phyloP scores from a whole-genome alignment of 2,888 invertebrate species.

The Leptarthrus brevirostris region DNA sequence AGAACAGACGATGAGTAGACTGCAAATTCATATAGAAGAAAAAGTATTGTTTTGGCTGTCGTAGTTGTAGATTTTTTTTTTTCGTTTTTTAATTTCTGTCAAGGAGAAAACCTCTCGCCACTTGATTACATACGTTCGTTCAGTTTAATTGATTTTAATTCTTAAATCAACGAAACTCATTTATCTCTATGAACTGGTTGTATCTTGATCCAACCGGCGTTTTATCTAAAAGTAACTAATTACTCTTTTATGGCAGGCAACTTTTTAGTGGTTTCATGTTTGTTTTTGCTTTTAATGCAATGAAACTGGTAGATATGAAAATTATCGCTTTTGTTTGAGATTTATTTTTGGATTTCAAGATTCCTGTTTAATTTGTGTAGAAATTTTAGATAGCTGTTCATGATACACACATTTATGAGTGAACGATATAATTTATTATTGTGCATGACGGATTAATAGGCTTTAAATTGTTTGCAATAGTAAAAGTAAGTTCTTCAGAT shows the following conservation, averaged over 20 bases:
- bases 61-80: background rate
- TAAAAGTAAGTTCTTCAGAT: no score
- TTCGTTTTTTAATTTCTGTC: background rate
- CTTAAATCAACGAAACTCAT: slow-evolving; percentile 1
- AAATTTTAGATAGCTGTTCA: no score
- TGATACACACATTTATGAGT: no score
- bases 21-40: background rate
- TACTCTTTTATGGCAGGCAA: background rate
- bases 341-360: background rate
- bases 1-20: background rate
- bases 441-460: no score
- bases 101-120: background rate
- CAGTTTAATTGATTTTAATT: background rate
- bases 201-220: background rate
- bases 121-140: background rate
- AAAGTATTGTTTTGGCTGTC: background rate
- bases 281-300: background rate
- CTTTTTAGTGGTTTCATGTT: background rate
- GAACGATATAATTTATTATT: no score
- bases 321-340: slow-evolving; percentile 22
- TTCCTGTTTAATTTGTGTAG: background rate
- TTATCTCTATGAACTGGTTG: background rate
- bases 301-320: slow-evolving; percentile 17
- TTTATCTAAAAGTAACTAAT: background rate
- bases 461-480: no score